A percentile compares a stretch with the other conserved stretches of the same genome.
phyloP scores from a whole-genome alignment of 1,140 invertebrate genomes.

The Cheumatopsyche charites region DNA sequence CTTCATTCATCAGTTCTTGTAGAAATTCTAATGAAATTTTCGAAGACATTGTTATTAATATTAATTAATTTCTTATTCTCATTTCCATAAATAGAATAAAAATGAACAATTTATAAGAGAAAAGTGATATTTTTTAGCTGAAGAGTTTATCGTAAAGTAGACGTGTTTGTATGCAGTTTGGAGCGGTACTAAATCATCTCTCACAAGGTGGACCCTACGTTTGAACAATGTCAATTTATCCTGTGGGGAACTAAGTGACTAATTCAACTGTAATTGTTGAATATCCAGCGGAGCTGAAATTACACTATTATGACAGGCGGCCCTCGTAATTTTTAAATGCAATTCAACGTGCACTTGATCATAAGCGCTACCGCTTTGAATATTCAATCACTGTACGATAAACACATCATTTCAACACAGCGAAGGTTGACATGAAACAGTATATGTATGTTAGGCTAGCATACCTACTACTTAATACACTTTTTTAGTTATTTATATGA shows the following conservation, averaged over 20 bases:
- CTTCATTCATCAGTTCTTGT: conserved; percentile 54
- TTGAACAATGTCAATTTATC: conserved; percentile 43
- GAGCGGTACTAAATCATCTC: conserved; percentile 35
- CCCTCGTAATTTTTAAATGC: conserved; percentile 47
- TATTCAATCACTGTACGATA: too few relatives aligned
- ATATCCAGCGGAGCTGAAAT: conserved; percentile 42
- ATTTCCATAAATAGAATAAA: not conserved
- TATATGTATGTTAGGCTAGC: too few relatives aligned
- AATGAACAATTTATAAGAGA: too few relatives aligned
- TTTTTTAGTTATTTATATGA: too few relatives aligned
- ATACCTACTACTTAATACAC: too few relatives aligned
- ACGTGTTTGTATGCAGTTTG: not conserved
- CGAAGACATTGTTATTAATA: conserved; percentile 23
- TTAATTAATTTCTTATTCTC: not conserved
- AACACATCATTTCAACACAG: too few relatives aligned
- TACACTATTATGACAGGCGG: conserved; percentile 42
- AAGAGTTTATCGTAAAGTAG: not conserved
- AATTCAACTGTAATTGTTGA: conserved; percentile 45
- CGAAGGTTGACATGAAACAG: too few relatives aligned
- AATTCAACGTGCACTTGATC: conserved; percentile 34
- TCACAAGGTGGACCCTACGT: conserved; percentile 33
- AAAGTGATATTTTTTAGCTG: not conserved
- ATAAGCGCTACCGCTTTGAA: too few relatives aligned
- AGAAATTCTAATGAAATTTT: conserved; percentile 52
- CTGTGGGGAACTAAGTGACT: conserved; percentile 46